Base-by-base conservation (phyloP, 2,113 vertebrate species). In the Haliaeetus leucogaster region DNA sequence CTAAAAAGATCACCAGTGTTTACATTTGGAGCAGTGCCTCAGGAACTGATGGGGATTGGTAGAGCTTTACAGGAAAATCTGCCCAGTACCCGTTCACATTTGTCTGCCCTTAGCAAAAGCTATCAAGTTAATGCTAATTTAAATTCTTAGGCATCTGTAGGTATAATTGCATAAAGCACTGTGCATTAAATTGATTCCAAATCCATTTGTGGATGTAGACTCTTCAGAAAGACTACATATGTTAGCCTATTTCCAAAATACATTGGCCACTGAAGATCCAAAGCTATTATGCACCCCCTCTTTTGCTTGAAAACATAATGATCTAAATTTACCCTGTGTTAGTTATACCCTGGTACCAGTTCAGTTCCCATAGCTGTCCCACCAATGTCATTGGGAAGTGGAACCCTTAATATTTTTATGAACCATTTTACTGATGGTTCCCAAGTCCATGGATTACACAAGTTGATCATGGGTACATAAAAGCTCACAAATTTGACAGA, bases 151-250 rank as follows among this genome's bases (percentile, higher is more conserved):
- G 80, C 83, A 86, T 92, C 80, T 92, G 86, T 93, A 93, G 77
- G 89, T 91, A 81, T 93, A 89, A 96, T 93, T 93, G 86, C 94
- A 93, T 80, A 93, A 95, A 92, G 79, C 82, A 68, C 76, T 90
- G 77, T 86, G 91, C 72, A 76, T 94, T 91, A 92, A 93, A 93
- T 92, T 73, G 55, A 73, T 88, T 95, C 67, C 48, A 74, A 63
- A 86, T 56, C 59, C 47, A 68, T 58, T n/a, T 34, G 22, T 80
- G 59, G 82, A 61, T 47, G 48, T 74, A 83, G n/a, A 76, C 47
- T 16, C 83, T 93, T 74, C 61, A 56, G 72, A 63, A 93, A 81
- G 65, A 2, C 42, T 79, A 55, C 55, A 79, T 90, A 81, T 78
- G 83, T 78, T 63, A 74, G 40, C 8, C 27, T 92, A 8, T 90